These are phyloP conservation scores for Hemistola chrysoprasaria DNA, from an alignment of 2,888 invertebrate genomes.

Conservation along the genomic window DNA sequence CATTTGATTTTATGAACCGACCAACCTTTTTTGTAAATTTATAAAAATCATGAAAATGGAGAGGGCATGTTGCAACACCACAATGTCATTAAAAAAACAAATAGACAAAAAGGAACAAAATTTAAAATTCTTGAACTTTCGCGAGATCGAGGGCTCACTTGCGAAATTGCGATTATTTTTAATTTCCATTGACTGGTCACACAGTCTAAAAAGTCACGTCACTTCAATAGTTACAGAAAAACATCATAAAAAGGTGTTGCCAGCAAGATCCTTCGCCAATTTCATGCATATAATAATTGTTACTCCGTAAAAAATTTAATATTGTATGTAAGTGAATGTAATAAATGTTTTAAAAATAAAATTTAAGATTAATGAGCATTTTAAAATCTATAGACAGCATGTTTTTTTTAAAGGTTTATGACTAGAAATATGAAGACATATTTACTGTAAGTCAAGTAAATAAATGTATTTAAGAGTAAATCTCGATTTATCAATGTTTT, in stretches of 20 bases:
- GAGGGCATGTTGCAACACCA: slow-evolving; percentile 28
- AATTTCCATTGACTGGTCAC: slow-evolving; percentile 39
- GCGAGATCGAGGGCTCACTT: slow-evolving; percentile 65
- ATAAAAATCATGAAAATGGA: slow-evolving; percentile 49
- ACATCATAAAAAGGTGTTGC: slow-evolving; percentile 21
- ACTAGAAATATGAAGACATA: slow-evolving; percentile 61
- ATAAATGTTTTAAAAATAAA: slow-evolving; percentile 61
- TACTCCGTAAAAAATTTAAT: slow-evolving; percentile 61
- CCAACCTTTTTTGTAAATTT: slow-evolving; percentile 69
- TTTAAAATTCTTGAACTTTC: slow-evolving; percentile 54
- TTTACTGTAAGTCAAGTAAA: slow-evolving; percentile 59
- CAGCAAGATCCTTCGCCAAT: slow-evolving; percentile 30
- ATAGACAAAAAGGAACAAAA: slow-evolving; percentile 27
- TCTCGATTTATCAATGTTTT: slow-evolving; percentile 49
- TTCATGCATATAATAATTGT: slow-evolving; percentile 48
- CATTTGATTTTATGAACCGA: slow-evolving; percentile 47
- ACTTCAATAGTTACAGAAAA: slow-evolving; percentile 12
- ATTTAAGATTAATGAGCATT: slow-evolving; percentile 45
- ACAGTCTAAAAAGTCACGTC: slow-evolving; percentile 38
- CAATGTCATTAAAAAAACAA: slow-evolving; percentile 20
- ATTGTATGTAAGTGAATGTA: slow-evolving; percentile 58
- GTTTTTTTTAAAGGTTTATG: slow-evolving; percentile 40
- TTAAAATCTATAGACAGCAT: slow-evolving; percentile 43
- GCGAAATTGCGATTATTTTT: slow-evolving; percentile 53
- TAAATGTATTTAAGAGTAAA: slow-evolving; percentile 47